Percentiles rank a stretch among this genome's conserved stretches.
Conservation (phyloP, 1,140 invertebrate genomes). For the Orchesella cincta region DNA sequence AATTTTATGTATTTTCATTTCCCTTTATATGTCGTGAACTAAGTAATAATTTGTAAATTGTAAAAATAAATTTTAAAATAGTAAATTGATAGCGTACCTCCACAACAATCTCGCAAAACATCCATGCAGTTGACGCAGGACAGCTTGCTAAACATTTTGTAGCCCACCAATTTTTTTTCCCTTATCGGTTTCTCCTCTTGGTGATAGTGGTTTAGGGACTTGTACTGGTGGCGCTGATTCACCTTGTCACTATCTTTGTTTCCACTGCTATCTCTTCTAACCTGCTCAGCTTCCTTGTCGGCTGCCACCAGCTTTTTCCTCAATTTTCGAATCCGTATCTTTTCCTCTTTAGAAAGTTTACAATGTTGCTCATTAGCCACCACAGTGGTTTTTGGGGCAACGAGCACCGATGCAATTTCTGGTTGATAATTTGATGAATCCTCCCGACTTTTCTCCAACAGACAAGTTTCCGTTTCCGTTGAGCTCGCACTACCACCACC, state of each 20-base stretch:
- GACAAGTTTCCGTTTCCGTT: not conserved
- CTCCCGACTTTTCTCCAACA: not conserved
- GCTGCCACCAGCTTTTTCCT: not conserved
- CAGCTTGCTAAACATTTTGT: conserved; percentile 5
- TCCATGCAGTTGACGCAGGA: conserved; percentile 10
- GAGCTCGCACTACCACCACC: not conserved
- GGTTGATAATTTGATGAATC: not conserved
- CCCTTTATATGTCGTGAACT: no score
- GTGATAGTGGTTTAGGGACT: no score
- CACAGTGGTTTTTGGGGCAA: not conserved
- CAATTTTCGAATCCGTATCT: conserved; percentile 3
- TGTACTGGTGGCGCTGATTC: not conserved
- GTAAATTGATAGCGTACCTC: not conserved
- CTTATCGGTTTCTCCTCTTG: not conserved
- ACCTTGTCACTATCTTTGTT: not conserved
- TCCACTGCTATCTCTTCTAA: not conserved
- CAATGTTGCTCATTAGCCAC: not conserved
- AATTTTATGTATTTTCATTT: not conserved
- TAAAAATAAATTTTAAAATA: no score
- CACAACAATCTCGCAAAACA: conserved; percentile 8
- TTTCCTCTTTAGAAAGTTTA: not conserved
- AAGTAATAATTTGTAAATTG: no score
- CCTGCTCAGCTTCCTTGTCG: not conserved
- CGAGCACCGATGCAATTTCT: not conserved
- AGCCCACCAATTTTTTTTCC: not conserved